These are phyloP conservation scores for Tortricodes alternella DNA, from an alignment of 2,888 invertebrate genomes.

Conservation along the genomic window DNA sequence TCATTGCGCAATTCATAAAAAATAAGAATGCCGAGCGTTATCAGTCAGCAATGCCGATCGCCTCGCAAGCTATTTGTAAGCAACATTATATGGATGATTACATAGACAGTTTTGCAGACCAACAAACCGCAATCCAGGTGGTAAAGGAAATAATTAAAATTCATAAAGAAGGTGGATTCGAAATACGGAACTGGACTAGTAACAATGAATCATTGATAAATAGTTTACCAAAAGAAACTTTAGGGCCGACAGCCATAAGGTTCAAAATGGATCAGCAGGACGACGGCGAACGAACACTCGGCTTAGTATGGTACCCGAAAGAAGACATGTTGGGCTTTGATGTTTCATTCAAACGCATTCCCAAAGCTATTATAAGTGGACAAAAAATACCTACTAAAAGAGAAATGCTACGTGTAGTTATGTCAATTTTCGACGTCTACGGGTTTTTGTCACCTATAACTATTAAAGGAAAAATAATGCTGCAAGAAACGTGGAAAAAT, in stretches of 20 bases:
- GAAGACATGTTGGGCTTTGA: constrained; percentile 23
- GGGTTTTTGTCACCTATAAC: constrained; percentile 32
- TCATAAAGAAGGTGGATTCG: background rate
- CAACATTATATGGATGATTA: constrained; percentile 2
- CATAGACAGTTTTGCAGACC: constrained; percentile 1
- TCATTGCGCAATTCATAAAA: constrained; percentile 34
- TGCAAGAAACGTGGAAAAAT: constrained; percentile 30
- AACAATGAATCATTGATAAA: background rate
- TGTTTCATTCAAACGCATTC: constrained; percentile 12
- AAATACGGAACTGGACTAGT: background rate
- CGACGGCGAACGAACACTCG: constrained; percentile 28
- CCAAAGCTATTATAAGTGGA: background rate
- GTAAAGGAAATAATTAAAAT: background rate
- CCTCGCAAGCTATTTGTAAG: background rate
- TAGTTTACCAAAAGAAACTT: background rate
- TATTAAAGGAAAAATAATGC: constrained; percentile 29
- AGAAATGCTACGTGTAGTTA: constrained; percentile 19
- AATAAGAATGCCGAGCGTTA: constrained; percentile 33
- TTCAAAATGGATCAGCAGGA: constrained; percentile 24
- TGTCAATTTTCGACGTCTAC: constrained; percentile 34
- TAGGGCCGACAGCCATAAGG: constrained; percentile 12
- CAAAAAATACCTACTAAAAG: constrained; percentile 31
- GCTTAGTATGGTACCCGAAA: constrained; percentile 24
- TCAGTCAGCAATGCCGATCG: constrained; percentile 6
- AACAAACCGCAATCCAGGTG: background rate